These are phyloP conservation scores for Palythoa grandiflora DNA, from an alignment of 92 coral and sea anemone genomes.

Conservation along the genomic window DNA sequence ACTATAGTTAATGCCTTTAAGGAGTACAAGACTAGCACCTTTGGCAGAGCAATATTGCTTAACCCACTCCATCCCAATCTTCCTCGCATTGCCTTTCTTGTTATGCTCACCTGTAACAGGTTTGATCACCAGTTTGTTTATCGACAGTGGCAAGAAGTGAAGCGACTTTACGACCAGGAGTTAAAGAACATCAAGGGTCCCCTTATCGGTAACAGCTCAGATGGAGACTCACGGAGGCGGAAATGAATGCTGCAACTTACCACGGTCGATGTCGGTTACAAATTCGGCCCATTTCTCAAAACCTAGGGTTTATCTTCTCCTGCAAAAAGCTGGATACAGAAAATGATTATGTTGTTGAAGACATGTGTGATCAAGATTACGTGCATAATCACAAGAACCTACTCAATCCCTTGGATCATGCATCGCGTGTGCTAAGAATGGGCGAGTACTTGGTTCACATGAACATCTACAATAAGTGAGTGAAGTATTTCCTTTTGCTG, in stretches of 20 bases:
- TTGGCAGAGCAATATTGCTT: slow-evolving; percentile 51
- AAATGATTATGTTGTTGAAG: slow-evolving; percentile 16
- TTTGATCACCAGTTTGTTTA: slow-evolving; percentile 48
- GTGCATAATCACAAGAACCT: slow-evolving; percentile 67
- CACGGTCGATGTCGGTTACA: slow-evolving; percentile 45
- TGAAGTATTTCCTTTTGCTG: slow-evolving; percentile 27
- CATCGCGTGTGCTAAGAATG: slow-evolving; percentile 19
- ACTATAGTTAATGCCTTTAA: slow-evolving; percentile 47
- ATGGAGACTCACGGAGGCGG: slow-evolving; percentile 50
- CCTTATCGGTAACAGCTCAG: slow-evolving; percentile 56
- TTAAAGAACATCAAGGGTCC: slow-evolving; percentile 34
- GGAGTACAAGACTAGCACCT: slow-evolving; percentile 46
- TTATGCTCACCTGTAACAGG: slow-evolving; percentile 63
- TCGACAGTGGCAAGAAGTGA: slow-evolving; percentile 66
- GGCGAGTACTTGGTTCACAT: slow-evolving; percentile 49
- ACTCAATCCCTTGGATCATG: slow-evolving; percentile 53
- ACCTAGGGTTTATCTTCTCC: slow-evolving; percentile 47
- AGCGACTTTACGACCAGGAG: slow-evolving; percentile 46
- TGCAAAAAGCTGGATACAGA: slow-evolving; percentile 41
- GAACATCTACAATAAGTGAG: slow-evolving; percentile 60
- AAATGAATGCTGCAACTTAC: slow-evolving; percentile 62
- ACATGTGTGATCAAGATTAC: slow-evolving; percentile 62
- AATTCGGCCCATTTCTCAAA: slow-evolving; percentile 39
- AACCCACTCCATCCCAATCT: slow-evolving; percentile 64
- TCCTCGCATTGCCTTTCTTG: slow-evolving; percentile 53